Evolutionary conservation across 1,140 invertebrate genomes (phyloP).

Genomic region (Platyura marginata): DNA sequence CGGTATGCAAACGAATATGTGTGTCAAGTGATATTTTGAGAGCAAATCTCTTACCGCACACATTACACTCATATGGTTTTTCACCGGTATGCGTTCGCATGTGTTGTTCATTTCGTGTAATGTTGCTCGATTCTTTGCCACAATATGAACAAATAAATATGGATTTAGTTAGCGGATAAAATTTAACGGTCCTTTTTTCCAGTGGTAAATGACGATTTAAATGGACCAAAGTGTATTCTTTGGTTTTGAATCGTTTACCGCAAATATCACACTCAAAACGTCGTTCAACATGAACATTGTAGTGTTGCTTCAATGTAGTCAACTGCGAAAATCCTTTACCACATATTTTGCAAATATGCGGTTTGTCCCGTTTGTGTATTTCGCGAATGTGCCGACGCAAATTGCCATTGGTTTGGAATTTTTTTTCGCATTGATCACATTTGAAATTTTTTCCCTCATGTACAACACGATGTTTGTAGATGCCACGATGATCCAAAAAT

Average conservation of each 20-base stretch:
- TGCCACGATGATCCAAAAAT: too few relatives aligned
- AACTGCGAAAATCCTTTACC: not conserved
- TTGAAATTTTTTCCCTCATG: too few relatives aligned
- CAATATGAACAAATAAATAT: not conserved
- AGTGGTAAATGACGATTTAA: not conserved
- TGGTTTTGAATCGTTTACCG: not conserved
- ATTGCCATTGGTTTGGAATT: too few relatives aligned
- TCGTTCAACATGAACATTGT: not conserved
- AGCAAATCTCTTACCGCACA: slow-evolving; percentile 6
- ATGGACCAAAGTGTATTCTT: not conserved
- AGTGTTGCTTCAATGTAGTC: not conserved
- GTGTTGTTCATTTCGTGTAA: not conserved
- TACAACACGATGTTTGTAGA: too few relatives aligned
- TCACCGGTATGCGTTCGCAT: not conserved
- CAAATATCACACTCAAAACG: not conserved
- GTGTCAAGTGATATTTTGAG: slow-evolving; percentile 3
- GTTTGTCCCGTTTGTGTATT: too few relatives aligned
- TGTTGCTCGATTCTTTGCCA: not conserved
- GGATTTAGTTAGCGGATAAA: not conserved
- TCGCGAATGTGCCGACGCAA: too few relatives aligned
- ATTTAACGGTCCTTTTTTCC: not conserved
- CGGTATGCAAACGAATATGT: slow-evolving; percentile 4
- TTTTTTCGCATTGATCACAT: too few relatives aligned
- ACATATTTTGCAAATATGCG: too few relatives aligned
- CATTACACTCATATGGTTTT: slow-evolving; percentile 5